phyloP scores from a whole-genome alignment of 2,888 invertebrate species.

The Tridacna crocea region DNA sequence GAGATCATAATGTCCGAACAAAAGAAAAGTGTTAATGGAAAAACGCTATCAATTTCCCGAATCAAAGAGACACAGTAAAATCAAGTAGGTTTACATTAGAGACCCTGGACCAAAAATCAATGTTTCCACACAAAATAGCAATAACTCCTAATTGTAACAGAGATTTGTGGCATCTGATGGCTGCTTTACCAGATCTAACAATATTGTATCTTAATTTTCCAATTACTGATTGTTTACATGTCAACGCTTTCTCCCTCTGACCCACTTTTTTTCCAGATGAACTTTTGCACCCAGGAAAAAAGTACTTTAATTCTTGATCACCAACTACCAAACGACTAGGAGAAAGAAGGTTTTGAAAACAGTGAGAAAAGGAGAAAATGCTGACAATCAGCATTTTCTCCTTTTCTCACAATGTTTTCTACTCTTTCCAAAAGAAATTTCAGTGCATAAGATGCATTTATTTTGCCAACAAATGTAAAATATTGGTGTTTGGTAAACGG shows the following conservation, averaged over 20 bases:
- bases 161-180: constrained; percentile 9
- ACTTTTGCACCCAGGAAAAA: too few relatives aligned
- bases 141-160: constrained; percentile 20
- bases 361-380: too few relatives aligned
- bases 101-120: constrained; percentile 14
- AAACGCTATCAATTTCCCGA: constrained; percentile 17
- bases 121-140: constrained; percentile 20
- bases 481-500: too few relatives aligned
- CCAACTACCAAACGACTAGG: too few relatives aligned
- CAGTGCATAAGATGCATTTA: too few relatives aligned
- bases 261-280: background rate
- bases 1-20: background rate
- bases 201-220: constrained; percentile 19
- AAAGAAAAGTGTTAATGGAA: constrained; percentile 21
- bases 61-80: constrained; percentile 26
- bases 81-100: constrained; percentile 14
- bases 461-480: too few relatives aligned
- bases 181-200: constrained; percentile 13
- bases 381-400: too few relatives aligned
- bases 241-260: background rate
- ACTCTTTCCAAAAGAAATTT: too few relatives aligned
- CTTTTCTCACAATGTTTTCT: too few relatives aligned
- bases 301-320: too few relatives aligned
- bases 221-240: background rate
- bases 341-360: too few relatives aligned